Percentiles rank a stretch among this genome's conserved stretches.
Evolutionary conservation across 2,113 vertebrate species (phyloP).

Genomic region (Phrynosoma platyrhinos): DNA sequence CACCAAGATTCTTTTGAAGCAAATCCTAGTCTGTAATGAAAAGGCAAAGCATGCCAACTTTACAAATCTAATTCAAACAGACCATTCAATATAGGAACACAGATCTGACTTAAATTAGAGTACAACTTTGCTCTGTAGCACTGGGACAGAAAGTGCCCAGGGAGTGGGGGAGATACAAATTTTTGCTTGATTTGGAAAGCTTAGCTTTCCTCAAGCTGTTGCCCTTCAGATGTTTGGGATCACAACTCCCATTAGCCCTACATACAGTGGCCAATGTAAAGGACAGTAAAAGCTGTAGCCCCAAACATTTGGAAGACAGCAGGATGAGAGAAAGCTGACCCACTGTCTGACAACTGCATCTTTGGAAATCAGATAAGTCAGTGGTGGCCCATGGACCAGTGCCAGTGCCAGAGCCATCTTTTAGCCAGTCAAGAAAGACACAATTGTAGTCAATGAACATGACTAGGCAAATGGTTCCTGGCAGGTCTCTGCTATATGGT

Average conservation of each 20-base stretch:
- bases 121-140: not conserved
- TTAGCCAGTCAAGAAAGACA: too few species aligned
- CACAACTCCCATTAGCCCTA: not conserved
- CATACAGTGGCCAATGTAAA: not conserved
- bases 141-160: not conserved
- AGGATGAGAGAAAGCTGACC: not conserved
- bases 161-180: not conserved
- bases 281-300: not conserved
- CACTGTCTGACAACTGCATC: not conserved
- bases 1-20: not conserved
- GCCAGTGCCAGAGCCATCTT: too few species aligned
- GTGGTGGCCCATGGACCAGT: too few species aligned
- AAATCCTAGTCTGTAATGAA: not conserved
- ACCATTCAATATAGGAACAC: not conserved
- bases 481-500: too few species aligned
- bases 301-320: not conserved
- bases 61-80: not conserved
- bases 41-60: not conserved
- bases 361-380: constrained; percentile 4
- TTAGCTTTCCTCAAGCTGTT: not conserved
- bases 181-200: not conserved
- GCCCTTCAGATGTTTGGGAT: not conserved
- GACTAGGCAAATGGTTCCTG: too few species aligned
- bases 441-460: too few species aligned
- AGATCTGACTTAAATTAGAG: not conserved